A percentile compares a stretch with the other conserved stretches of the same genome.
Conservation (phyloP, 1,140 invertebrate species). For the Drosophila nebulosa region DNA sequence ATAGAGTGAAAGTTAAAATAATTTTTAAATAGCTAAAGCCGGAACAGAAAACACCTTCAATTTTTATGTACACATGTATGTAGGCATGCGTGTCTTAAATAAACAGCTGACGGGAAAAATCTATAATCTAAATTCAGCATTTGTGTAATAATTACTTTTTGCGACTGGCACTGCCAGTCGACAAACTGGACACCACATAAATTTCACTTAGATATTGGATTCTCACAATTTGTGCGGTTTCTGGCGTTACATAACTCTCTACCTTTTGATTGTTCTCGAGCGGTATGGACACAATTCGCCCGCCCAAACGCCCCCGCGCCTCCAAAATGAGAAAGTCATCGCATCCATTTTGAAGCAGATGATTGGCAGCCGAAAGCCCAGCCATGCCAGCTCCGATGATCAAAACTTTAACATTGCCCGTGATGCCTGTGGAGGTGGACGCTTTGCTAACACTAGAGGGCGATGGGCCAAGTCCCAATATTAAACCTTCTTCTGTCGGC, state of each 20-base stretch:
- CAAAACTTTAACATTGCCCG: slow-evolving; percentile 84
- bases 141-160: background rate
- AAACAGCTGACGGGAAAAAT: slow-evolving; percentile 56
- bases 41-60: slow-evolving; percentile 8
- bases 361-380: slow-evolving; percentile 91
- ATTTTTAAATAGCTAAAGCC: background rate
- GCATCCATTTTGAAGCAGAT: slow-evolving; percentile 90
- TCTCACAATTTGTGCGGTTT: background rate
- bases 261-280: slow-evolving; percentile 85
- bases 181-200: background rate
- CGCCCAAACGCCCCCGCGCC: slow-evolving; percentile 89
- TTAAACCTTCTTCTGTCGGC: slow-evolving; percentile 57
- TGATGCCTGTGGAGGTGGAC: background rate
- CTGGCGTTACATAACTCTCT: slow-evolving; percentile 63
- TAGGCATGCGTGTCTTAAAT: background rate
- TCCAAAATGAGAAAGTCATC: slow-evolving; percentile 90
- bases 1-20: background rate
- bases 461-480: slow-evolving; percentile 30
- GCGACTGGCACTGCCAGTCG: no score
- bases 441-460: background rate
- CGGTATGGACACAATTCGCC: slow-evolving; percentile 88
- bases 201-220: background rate
- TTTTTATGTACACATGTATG: background rate
- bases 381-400: slow-evolving; percentile 94
- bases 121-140: slow-evolving; percentile 47